Base-by-base conservation (phyloP, 2,888 invertebrate species). In the Chaetogeoica ovagalla region DNA sequence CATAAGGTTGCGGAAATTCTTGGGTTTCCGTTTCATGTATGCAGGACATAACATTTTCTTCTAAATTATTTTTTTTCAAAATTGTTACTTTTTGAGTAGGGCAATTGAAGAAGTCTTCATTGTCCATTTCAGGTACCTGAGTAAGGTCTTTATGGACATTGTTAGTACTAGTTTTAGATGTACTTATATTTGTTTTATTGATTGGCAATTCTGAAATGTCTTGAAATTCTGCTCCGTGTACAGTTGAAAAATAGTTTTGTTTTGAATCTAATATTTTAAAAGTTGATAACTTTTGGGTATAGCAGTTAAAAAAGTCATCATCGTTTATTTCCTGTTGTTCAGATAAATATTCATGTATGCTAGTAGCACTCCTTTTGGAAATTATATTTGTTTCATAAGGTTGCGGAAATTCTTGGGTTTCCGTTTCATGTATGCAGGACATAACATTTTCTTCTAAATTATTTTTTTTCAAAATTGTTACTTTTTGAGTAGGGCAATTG, bases 401-500 rank as follows among this genome's bases (percentile, higher is more conserved):
- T 17, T 65, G 37, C 19, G 19, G 30, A 48, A 30, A 48, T 23
- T 37, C 30, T 59, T 72, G 72, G 2, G 62, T 48, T 60, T 48
- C 62, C 19, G 9, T 19, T 48, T 72, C 48, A 48, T 48, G n/a
- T 15, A 37, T 4, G 2, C 15, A 2, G 15, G 21, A 23, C 8
- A 11, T 21, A 3, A 39, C 6, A n/a, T 48, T 72, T 60, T 15
- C 0, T 9, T 6, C 19, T 7, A 8, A 11, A 43, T 43, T 43
- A 5, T 9, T 23, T 1, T 60, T 60, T 15, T 63, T 63, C 8
- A 37, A 2, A 37, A 52, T 21, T 13, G 52, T 23, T 21, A 75
- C 3, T 30, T 68, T 76, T 68, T 76, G 76, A 15, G 76, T 76
- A n/a, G 76, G 76, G 15, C 76, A 68, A 9, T 52, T 48, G 9